These are phyloP conservation scores for Tineola bisselliella DNA, from an alignment of 2,888 invertebrate genomes.

Conservation along the genomic window DNA sequence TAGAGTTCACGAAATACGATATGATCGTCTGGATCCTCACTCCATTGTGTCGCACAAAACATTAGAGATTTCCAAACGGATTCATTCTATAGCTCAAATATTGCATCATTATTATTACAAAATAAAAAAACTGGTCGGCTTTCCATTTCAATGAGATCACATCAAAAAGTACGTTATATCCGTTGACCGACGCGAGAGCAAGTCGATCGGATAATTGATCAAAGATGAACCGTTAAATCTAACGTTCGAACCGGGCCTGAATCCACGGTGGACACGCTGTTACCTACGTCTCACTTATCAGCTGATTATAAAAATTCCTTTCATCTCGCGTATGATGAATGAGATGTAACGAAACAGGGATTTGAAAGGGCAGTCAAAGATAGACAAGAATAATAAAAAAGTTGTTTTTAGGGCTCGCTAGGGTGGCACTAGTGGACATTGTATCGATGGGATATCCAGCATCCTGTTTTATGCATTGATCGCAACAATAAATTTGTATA, in stretches of 20 bases:
- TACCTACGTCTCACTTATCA: constrained; percentile 28
- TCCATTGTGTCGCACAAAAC: neutral
- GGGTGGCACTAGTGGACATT: constrained; percentile 52
- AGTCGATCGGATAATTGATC: constrained; percentile 51
- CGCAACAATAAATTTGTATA: constrained; percentile 53
- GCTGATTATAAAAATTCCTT: constrained; percentile 52
- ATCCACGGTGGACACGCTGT: constrained; percentile 1
- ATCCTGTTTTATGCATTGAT: constrained; percentile 62
- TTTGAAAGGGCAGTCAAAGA: constrained; percentile 44
- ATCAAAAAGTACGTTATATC: constrained; percentile 39
- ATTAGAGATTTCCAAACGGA: neutral
- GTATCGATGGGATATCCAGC: constrained; percentile 55
- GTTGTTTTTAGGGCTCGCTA: constrained; percentile 46
- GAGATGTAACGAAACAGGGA: constrained; percentile 28
- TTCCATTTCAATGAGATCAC: constrained; percentile 51
- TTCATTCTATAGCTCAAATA: neutral
- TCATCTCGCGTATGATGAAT: constrained; percentile 52
- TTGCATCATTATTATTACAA: neutral
- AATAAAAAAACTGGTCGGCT: constrained; percentile 34
- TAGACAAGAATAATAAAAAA: constrained; percentile 41
- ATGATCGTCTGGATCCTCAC: constrained; percentile 36
- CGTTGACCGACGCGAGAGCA: constrained; percentile 26
- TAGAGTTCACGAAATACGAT: constrained; percentile 61
- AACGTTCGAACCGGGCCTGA: constrained; percentile 10
- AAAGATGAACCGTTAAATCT: constrained; percentile 46